Percentiles rank a stretch among this genome's conserved stretches.
Evolutionary conservation across 2,888 invertebrate species (phyloP).

Genomic region (Hypomecis atomaria): DNA sequence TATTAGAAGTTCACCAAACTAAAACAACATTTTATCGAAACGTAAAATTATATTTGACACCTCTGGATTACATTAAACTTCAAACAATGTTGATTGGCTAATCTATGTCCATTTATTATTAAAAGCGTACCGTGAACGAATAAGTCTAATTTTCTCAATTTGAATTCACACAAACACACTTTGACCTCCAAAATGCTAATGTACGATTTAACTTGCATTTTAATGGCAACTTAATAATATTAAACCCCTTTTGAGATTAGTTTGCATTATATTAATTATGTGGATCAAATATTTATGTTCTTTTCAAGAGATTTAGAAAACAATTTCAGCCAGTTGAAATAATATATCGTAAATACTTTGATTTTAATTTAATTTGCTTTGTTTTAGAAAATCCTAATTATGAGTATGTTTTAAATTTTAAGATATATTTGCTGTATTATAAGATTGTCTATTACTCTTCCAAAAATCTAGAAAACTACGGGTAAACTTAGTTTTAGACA

Average conservation of each 20-base stretch:
- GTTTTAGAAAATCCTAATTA: too few species aligned
- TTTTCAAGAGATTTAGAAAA: not conserved
- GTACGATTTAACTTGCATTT: not conserved
- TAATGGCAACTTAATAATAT: constrained; percentile 30
- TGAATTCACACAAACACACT: not conserved
- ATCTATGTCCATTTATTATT: not conserved
- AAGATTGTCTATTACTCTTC: too few species aligned
- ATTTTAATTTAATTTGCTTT: too few species aligned
- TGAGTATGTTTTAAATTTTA: too few species aligned
- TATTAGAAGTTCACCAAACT: too few species aligned
- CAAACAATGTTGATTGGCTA: not conserved
- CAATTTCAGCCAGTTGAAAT: too few species aligned
- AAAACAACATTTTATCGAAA: not conserved
- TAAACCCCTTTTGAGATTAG: constrained; percentile 8
- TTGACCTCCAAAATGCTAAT: constrained; percentile 9
- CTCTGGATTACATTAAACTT: not conserved
- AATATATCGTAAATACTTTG: too few species aligned
- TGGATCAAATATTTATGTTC: constrained; percentile 13
- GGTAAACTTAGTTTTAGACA: too few species aligned
- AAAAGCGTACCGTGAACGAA: not conserved
- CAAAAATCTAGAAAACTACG: too few species aligned
- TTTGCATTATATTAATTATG: constrained; percentile 10
- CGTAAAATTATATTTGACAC: not conserved
- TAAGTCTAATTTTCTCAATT: constrained; percentile 3
- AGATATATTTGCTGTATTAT: too few species aligned